Base-by-base conservation (phyloP, 2,113 vertebrate species). In the Callithrix jacchus region DNA sequence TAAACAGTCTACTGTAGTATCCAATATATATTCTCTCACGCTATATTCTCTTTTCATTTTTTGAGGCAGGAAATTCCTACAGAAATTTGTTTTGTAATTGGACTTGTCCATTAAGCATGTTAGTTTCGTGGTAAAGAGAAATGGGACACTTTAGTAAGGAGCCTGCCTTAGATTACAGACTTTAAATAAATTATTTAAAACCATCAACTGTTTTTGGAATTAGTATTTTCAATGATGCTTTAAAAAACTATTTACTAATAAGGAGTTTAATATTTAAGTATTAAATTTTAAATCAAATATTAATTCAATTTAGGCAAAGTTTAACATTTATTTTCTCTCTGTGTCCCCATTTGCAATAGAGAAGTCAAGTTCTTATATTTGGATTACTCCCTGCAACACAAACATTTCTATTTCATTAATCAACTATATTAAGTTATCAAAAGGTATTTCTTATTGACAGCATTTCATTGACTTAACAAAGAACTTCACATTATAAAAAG, bases 331-430 rank as follows among this genome's bases (percentile, higher is more conserved):
- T 4, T 56, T 87, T 94, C 3, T 52, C 37, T 81, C 27, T 86
- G 20, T 89, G 20, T 81, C 23, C 11, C 66, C 25, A 42, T 35
- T 10, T 94, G 6, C 17, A 84, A 49, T 35, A 79, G 45, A 30
- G 42, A 95, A 64, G 85, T 93, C 40, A 80, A 88, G 13, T 17
- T 73, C 56, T 91, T 37, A 89, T n/a, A 91, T 73, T 87, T 89
- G 56, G 21, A 68, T 93, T 90, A 89, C 16, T 92, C 37, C 47
- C 27, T 89, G 30, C 52, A 68, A 66, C 37, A 85, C 20, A 32
- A 95, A 81, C 49, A 73, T 58, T 86, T 91, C 30, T 68, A 32
- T 70, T 92, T 89, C 82, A 86, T 95, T 97, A 95, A 86, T n/a
- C 35, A 93, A 56, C 12, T 23, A 54, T 66, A 80, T 42, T 87